These are phyloP conservation scores for Macrotis lagotis DNA, from an alignment of 2,113 vertebrate genomes.

Conservation along the genomic window DNA sequence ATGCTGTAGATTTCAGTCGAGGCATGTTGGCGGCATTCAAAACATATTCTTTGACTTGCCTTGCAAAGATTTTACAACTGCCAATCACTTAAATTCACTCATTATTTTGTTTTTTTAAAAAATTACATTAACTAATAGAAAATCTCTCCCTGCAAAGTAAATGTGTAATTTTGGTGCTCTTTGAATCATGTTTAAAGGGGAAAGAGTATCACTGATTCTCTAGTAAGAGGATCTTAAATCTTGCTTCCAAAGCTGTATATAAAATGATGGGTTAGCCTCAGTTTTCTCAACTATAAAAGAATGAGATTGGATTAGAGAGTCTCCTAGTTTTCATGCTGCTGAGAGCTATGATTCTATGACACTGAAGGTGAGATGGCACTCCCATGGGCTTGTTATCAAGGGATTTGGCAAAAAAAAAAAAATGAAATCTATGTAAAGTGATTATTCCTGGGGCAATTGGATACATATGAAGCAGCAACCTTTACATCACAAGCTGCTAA, in stretches of 20 bases:
- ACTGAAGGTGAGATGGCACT: slow-evolving; percentile 33
- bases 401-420: slow-evolving; percentile 70
- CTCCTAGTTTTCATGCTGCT: neutral
- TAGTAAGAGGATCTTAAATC: neutral
- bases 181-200: slow-evolving; percentile 16
- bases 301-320: neutral
- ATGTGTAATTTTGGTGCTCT: slow-evolving; percentile 57
- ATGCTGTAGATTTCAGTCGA: slow-evolving; percentile 46
- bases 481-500: slow-evolving; percentile 53
- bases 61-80: slow-evolving; percentile 27
- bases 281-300: neutral
- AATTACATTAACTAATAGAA: slow-evolving; percentile 67
- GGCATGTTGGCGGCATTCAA: slow-evolving; percentile 23
- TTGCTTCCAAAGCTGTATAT: neutral
- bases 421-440: neutral
- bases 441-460: neutral
- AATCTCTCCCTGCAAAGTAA: slow-evolving; percentile 51
- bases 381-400: slow-evolving; percentile 67
- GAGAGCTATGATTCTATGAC: neutral
- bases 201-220: neutral
- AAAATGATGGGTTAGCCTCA: neutral
- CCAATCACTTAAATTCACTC: slow-evolving; percentile 41
- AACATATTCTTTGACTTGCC: neutral
- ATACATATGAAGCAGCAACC: slow-evolving; percentile 26
- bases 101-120: slow-evolving; percentile 51